Evolutionary conservation across 2,888 invertebrate species (phyloP).

Genomic region (Lacanobia wlatinum): DNA sequence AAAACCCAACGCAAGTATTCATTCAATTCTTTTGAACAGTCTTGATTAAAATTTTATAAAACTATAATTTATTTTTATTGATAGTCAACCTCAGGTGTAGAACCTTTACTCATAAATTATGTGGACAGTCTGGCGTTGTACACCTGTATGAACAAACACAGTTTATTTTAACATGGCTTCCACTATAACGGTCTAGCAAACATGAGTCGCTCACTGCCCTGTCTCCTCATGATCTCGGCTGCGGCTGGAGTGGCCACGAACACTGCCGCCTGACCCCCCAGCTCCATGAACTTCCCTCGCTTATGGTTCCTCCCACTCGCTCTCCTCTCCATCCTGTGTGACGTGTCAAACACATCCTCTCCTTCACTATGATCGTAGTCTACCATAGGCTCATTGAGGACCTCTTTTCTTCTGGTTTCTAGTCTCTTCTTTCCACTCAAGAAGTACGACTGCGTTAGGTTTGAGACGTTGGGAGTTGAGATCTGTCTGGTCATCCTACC

Average conservation of each 20-base stretch:
- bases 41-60: not conserved
- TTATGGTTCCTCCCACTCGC: conserved; percentile 77
- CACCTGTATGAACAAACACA: not conserved
- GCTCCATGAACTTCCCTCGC: conserved; percentile 83
- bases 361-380: conserved; percentile 89
- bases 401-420: conserved; percentile 81
- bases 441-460: conserved; percentile 81
- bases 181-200: conserved; percentile 84
- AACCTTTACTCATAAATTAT: not conserved
- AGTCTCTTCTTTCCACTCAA: conserved; percentile 78
- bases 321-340: conserved; percentile 78
- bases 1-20: not conserved
- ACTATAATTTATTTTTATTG: not conserved
- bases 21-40: not conserved
- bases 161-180: conserved; percentile 29
- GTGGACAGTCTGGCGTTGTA: not conserved
- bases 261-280: conserved; percentile 83
- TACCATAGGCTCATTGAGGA: conserved; percentile 84
- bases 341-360: conserved; percentile 85
- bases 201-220: conserved; percentile 86
- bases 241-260: conserved; percentile 86
- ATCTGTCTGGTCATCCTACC: conserved; percentile 79
- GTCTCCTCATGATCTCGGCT: conserved; percentile 86
- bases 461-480: conserved; percentile 84
- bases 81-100: not conserved